Base-by-base conservation (phyloP, 2,113 vertebrate genomes). In the Xiphorhynchus elegans region DNA sequence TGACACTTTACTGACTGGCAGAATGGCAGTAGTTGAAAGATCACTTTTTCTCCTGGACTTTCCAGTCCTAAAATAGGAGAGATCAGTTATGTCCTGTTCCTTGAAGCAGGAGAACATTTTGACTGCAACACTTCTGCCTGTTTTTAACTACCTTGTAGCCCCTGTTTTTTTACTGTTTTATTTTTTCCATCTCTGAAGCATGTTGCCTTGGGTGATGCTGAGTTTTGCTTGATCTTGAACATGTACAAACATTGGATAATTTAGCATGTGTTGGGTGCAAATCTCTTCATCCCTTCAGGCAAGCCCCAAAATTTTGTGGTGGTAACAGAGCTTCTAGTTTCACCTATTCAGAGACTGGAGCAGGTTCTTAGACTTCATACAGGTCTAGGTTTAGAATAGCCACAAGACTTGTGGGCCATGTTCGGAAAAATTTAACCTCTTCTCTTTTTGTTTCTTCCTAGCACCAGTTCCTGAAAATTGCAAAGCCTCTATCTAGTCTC, bases 381-480 rank as follows among this genome's bases (percentile, higher is more conserved):
- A 15, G 44, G 21, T 66, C 26, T 53, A 46, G 14, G 6, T 37
- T 84, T 59, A 31, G 25, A 73, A 42, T 21, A 53, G 50, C 15
- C 25, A 26, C 31, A 8, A 29, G 73, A 47, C n/a, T 89, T 66
- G 10, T 73, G 37, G 63, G 4, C 9, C 19, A 33, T 7, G 31
- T 74, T 55, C 9, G 87, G 56, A 63, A 69, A 87, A 82, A 53
- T 46, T 5, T 77, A 86, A 94, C 63, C 1, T 14, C 46, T 84
- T 93, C 40, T 89, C 12, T 47, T 78, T 59, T 69, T 87, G 26
- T 67, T 76, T 74, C 46, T 40, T 88, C 70, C 70, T 96, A 99
- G 99, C 99, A 99, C 95, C 99, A 99, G 87, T 99, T 99, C 92
- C 98, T 99, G 97, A 99, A 99, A 97, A 98, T 99, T 91, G 99